Base-by-base conservation (phyloP, 2,113 vertebrate species). In the Acanthochromis polyacanthus region DNA sequence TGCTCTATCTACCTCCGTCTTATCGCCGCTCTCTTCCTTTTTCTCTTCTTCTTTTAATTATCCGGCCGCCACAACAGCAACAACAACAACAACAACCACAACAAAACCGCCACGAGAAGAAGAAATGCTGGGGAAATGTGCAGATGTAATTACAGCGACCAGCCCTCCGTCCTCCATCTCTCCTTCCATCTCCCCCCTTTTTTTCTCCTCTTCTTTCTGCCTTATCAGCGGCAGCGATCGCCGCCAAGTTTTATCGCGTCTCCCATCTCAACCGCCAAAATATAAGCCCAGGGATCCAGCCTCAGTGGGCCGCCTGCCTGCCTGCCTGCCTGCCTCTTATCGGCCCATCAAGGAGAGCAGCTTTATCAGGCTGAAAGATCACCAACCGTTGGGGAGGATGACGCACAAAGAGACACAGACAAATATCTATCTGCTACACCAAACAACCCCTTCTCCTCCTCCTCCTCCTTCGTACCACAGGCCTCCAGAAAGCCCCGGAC, bases 211-310 rank as follows among this genome's bases (percentile, higher is more conserved):
- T 48, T 46, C 83, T 81, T 77, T 71, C 80, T 72, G 72, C 4
- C 2, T 40, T 92, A 92, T 93, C 92, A 82, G 82, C 85, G 0
- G 70, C 64, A 68, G 78, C 62, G 0, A 93, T 93, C 92, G 70
- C 85, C 74, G 83, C 88, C 85, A 78, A 83, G 46, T 89, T 86
- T 91, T 89, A 93, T 93, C 92, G 2, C 52, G 89, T 93, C 92
- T 93, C 89, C 85, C 82, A 95, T 95, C 94, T 95, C 92, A 95
- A 95, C 94, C 72, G 92, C 91, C 95, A 94, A 92, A 95, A 93
- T 93, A 90, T 89, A 93, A 93, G 90, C 92, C 92, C 90, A 82
- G 92, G 89, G 92, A 93, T 92, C 80, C 82, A 87, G 87, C 88
- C 91, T 90, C 83, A 73, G 80, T 80, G 88, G 89, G 93, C 80